Evolutionary conservation across 2,888 invertebrate species (phyloP).

Genomic region (Agapostemon virescens): DNA sequence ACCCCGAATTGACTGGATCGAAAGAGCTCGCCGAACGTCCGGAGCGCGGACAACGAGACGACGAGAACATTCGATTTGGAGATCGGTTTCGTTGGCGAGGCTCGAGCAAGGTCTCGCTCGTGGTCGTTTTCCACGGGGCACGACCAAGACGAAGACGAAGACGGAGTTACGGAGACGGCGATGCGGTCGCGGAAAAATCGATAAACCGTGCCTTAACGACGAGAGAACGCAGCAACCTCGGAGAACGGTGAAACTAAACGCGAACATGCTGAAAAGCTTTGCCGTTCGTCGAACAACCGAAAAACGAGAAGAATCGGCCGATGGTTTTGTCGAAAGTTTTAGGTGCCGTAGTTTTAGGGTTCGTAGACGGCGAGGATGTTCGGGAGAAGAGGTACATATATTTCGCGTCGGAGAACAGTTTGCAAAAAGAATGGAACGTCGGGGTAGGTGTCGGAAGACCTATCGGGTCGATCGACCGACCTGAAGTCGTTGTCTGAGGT

Average conservation of each 20-base stretch:
- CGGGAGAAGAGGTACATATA: too few species aligned
- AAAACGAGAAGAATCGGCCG: neutral
- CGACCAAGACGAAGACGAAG: neutral
- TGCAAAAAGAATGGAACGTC: neutral
- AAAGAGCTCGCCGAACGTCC: too few species aligned
- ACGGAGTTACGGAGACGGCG: neutral
- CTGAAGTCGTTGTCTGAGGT: conserved; percentile 83
- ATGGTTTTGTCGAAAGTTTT: too few species aligned
- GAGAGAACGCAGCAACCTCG: neutral
- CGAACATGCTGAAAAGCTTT: neutral
- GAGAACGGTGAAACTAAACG: neutral
- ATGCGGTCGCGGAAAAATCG: neutral
- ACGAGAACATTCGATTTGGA: neutral
- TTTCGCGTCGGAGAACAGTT: too few species aligned
- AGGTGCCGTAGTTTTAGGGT: too few species aligned
- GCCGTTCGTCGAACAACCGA: neutral
- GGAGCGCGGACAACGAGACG: neutral
- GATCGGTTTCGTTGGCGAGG: conserved; percentile 10
- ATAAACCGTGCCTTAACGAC: neutral
- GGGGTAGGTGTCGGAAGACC: neutral
- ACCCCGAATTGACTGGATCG: too few species aligned
- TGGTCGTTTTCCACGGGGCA: neutral
- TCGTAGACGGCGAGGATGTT: too few species aligned
- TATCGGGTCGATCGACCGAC: conserved; percentile 79
- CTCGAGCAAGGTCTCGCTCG: conserved; percentile 1